Conservation (phyloP, 2,888 invertebrate species). For the Dynastes tityus region DNA sequence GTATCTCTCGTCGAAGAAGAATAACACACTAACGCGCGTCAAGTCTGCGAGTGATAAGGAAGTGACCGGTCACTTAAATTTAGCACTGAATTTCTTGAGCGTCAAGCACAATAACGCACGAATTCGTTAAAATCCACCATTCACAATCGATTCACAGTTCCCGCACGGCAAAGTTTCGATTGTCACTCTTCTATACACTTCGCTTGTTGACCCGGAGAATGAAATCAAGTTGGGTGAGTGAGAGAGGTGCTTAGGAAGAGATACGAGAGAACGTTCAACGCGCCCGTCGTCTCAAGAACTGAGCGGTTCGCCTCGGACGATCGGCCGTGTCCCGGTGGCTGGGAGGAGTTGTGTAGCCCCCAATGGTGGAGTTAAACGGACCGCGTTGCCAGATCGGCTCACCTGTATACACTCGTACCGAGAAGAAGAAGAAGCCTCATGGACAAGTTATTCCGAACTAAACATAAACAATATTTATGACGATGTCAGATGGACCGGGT, state of each 20-base stretch:
- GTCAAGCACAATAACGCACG: too few species aligned
- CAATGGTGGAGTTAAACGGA: conserved; percentile 66
- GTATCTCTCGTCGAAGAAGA: background rate
- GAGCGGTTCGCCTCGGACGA: conserved; percentile 54
- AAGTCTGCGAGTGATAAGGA: background rate
- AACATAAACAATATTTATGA: conserved; percentile 72
- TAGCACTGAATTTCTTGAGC: too few species aligned
- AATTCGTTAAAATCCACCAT: too few species aligned
- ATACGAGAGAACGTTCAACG: conserved; percentile 55
- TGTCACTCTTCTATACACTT: too few species aligned
- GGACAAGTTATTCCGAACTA: conserved; percentile 56
- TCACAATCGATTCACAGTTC: too few species aligned
- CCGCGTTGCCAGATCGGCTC: conserved; percentile 69
- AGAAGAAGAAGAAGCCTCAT: conserved; percentile 38
- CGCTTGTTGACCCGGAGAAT: too few species aligned
- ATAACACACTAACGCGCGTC: background rate
- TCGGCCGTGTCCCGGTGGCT: conserved; percentile 56
- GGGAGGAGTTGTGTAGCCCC: conserved; percentile 66
- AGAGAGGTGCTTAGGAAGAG: background rate
- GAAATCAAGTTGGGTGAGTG: too few species aligned
- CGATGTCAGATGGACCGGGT: conserved; percentile 70
- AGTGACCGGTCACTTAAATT: background rate
- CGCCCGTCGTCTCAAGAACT: conserved; percentile 68
- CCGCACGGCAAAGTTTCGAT: too few species aligned
- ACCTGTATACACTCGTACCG: conserved; percentile 26